Conservation (phyloP, 2,113 vertebrate genomes). For the Callaeas wilsoni region DNA sequence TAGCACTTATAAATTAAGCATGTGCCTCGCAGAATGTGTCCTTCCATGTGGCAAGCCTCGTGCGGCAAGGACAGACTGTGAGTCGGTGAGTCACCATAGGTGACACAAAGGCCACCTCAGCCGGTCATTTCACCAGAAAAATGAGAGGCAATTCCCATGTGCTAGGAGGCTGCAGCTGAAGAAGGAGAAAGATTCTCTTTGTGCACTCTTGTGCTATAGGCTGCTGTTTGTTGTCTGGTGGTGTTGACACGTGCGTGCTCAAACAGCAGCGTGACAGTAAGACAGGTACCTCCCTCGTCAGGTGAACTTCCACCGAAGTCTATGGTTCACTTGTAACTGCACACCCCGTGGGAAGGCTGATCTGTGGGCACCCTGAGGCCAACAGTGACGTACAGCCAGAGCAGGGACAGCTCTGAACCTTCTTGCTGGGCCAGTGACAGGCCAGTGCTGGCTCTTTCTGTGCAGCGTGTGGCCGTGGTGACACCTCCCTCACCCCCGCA, state of each 20-base stretch:
- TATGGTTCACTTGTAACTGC: neutral
- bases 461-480: neutral
- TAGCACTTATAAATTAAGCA: slow-evolving; percentile 2
- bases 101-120: neutral
- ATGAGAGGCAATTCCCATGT: neutral
- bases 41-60: neutral
- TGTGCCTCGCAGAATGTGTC: neutral
- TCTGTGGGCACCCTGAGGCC: neutral
- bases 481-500: neutral
- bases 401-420: neutral
- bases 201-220: neutral
- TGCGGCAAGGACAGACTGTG: neutral
- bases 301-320: neutral
- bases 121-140: fast-evolving
- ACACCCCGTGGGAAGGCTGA: neutral
- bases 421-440: neutral
- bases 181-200: neutral
- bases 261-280: neutral
- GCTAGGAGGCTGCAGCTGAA: neutral
- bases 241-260: neutral
- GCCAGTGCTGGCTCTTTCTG: neutral
- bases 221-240: neutral
- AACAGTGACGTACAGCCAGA: neutral
- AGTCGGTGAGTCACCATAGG: neutral
- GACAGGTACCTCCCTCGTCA: neutral